Evolutionary conservation across 2,797 vertebrate species (phyloP).

Genomic region (Gallinago stenura): DNA sequence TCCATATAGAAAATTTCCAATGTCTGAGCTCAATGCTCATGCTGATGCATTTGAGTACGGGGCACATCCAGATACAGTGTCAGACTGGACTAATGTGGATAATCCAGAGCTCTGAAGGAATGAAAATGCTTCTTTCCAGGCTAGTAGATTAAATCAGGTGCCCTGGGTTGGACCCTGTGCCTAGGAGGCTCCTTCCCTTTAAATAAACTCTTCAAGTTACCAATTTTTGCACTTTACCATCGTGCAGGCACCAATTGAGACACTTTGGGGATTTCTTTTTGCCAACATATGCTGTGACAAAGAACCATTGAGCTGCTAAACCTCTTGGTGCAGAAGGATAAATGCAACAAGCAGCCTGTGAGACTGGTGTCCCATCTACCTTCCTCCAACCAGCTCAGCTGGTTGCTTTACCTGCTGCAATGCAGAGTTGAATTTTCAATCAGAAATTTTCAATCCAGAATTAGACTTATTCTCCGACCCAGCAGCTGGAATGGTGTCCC

Average conservation of each 20-base stretch:
- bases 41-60: fast-evolving
- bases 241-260: not conserved
- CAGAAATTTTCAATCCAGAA: not conserved
- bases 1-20: not conserved
- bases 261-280: not conserved
- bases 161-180: not conserved
- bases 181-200: not conserved
- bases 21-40: fast-evolving
- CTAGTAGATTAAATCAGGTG: fast-evolving
- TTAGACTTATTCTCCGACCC: not conserved
- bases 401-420: not conserved
- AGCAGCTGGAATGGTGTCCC: not conserved
- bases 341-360: not conserved
- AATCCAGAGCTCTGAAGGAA: not conserved
- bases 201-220: not conserved
- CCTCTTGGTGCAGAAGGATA: not conserved
- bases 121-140: not conserved
- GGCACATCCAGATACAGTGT: not conserved
- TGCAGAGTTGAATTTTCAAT: not conserved
- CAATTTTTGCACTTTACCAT: not conserved
- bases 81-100: fast-evolving
- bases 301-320: not conserved
- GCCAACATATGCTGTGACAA: fast-evolving
- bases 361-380: not conserved
- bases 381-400: not conserved